These are phyloP conservation scores for Xanthorhoe spadicearia DNA, from an alignment of 2,888 invertebrate genomes.

Conservation along the genomic window DNA sequence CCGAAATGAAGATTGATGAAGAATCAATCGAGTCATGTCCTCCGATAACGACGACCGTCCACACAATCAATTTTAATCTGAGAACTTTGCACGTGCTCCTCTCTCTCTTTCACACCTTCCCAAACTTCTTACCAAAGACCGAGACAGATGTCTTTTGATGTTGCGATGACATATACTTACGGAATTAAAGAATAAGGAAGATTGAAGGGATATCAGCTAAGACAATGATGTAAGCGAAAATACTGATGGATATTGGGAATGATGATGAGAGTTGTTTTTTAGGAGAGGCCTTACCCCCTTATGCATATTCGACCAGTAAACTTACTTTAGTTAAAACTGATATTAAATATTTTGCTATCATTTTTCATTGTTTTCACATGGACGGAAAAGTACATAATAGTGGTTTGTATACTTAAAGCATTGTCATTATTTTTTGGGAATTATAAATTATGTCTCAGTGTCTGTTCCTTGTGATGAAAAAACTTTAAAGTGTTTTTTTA, in stretches of 20 bases:
- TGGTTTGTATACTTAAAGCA: too few relatives aligned
- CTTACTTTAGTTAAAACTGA: too few relatives aligned
- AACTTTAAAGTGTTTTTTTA: too few relatives aligned
- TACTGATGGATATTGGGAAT: conserved; percentile 70
- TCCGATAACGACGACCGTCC: conserved; percentile 75
- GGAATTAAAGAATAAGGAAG: conserved; percentile 82
- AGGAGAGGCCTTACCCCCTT: too few relatives aligned
- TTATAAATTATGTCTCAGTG: too few relatives aligned
- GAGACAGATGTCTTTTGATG: conserved; percentile 63
- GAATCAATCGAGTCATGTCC: conserved; percentile 80
- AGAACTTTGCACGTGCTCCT: conserved; percentile 63
- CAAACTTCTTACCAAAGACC: conserved; percentile 43
- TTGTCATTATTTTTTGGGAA: too few relatives aligned
- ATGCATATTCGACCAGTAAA: too few relatives aligned
- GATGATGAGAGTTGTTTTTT: conserved; percentile 46
- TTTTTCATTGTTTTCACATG: too few relatives aligned
- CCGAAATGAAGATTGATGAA: conserved; percentile 83
- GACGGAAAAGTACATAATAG: too few relatives aligned
- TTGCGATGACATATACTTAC: conserved; percentile 80
- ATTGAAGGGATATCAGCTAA: conserved; percentile 77
- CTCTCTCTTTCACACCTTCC: conserved; percentile 53
- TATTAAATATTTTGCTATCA: too few relatives aligned
- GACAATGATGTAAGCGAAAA: conserved; percentile 82
- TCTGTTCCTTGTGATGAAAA: too few relatives aligned
- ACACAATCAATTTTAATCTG: conserved; percentile 84